Percentiles rank a stretch among this genome's conserved stretches.
Conservation (phyloP, 2,113 vertebrate genomes). For the Phyllopteryx taeniolatus region DNA sequence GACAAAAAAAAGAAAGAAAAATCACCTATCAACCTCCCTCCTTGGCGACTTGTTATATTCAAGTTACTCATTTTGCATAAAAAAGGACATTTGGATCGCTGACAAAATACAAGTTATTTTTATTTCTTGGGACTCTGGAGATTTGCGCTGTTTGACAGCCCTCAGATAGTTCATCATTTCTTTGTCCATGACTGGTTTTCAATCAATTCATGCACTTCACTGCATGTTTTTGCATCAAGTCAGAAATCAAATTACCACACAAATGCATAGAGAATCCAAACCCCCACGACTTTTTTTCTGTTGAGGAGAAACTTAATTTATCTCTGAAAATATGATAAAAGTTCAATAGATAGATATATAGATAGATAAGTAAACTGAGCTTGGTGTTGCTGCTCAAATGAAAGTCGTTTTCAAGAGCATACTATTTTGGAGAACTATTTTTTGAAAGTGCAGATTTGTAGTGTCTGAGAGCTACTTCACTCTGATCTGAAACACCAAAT, state of each 20-base stretch:
- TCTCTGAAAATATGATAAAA: not conserved
- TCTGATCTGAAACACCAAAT: constrained; percentile 28
- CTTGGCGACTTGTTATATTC: too few relatives aligned
- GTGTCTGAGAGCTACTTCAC: not conserved
- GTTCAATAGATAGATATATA: too few relatives aligned
- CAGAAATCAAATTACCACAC: not conserved
- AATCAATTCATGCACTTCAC: constrained; percentile 4
- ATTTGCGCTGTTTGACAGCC: not conserved
- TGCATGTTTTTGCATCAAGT: not conserved
- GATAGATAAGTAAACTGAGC: not conserved
- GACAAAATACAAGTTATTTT: not conserved
- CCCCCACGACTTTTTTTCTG: too few relatives aligned
- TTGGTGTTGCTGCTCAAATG: constrained; percentile 9
- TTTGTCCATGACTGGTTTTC: constrained; percentile 16
- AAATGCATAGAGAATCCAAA: not conserved
- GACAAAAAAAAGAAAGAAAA: too few relatives aligned
- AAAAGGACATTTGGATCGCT: not conserved
- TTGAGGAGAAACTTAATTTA: not conserved
- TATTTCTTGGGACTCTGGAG: not conserved
- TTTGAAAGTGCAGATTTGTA: constrained; percentile 6
- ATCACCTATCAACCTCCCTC: too few relatives aligned
- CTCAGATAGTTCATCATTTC: not conserved
- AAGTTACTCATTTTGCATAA: too few relatives aligned
- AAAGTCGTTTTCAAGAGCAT: not conserved
- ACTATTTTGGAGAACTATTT: constrained; percentile 1